A percentile compares a stretch with the other conserved stretches of the same genome.
phyloP scores from a whole-genome alignment of 2,797 vertebrate genomes.

The Coregonus sp. region DNA sequence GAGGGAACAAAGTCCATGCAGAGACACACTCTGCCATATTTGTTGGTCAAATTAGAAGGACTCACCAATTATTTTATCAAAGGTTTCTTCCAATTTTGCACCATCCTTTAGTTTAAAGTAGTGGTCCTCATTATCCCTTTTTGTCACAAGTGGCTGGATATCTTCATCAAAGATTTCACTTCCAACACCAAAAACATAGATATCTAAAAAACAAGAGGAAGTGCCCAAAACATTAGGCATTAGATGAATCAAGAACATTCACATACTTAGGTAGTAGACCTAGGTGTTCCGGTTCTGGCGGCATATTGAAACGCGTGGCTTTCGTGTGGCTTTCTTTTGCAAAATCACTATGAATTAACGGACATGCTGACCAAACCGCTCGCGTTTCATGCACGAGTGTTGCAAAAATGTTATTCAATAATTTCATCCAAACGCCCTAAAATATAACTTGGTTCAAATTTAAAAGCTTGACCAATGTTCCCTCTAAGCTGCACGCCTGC shows the following conservation, averaged over 20 bases:
- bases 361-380: too few species aligned
- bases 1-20: neutral
- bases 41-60: neutral
- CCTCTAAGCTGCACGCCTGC: too few species aligned
- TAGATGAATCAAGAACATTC: neutral
- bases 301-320: too few species aligned
- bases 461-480: too few species aligned
- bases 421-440: too few species aligned
- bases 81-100: slow-evolving; percentile 46
- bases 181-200: slow-evolving; percentile 75
- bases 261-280: neutral
- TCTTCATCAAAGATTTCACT: slow-evolving; percentile 31
- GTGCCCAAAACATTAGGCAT: neutral
- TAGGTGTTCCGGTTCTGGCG: too few species aligned
- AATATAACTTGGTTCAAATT: too few species aligned
- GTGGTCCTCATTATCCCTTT: slow-evolving; percentile 55
- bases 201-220: slow-evolving; percentile 50
- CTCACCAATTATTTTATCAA: slow-evolving; percentile 72
- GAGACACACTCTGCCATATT: neutral
- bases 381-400: too few species aligned
- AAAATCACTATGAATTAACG: too few species aligned
- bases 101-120: slow-evolving; percentile 59
- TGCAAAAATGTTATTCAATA: too few species aligned
- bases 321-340: too few species aligned
- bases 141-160: slow-evolving; percentile 63